Base-by-base conservation (phyloP, 1,140 invertebrate genomes). In the Octopus sinensis region DNA sequence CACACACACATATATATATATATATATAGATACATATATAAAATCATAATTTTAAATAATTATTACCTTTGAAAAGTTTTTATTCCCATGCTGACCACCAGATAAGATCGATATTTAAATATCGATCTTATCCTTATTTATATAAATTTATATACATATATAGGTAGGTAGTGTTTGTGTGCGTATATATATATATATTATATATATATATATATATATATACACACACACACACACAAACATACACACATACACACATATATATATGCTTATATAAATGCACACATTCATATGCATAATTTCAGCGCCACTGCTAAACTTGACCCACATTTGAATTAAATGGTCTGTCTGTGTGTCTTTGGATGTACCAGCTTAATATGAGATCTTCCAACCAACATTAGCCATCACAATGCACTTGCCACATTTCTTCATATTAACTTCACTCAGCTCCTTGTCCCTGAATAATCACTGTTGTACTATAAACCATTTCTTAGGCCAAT, bases 101-200 rank as follows among this genome's bases (percentile, higher is more conserved):
- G 23, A 23, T 23, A 23, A 23, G 23, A 23, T 23, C 23, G 23
- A 4, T 53, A 4, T 30, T 5, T 53, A 54, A 23, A 62, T 80
- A 62, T 13, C 23, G 68, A n/a, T 12, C 54, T 5, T 9, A n/a
- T 12, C 54, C 10, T 9, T 76, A 9, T 54, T 17, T 80, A 62
- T 5, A 56, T n/a, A 43, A 76, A 71, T n/a, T 7, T 80, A 9
- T n/a, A 1, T 80, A 12, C 51, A 7, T 56, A 43, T 43, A 43
- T 43, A 43, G 17, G 87, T 90, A 90, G 89, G 93, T 82, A 98
- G 97, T 0, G 96, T 98, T 17, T 96, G 97, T 82, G 5, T 6
- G 4, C 53, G 51, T 81, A 53, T 76, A 53, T 81, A 73, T 81
- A 53, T 76, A 30, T 53, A 51, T 62, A 76, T 78, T 76, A 53